These are phyloP conservation scores for Molothrus aeneus DNA, from an alignment of 2,797 vertebrate species.

Conservation along the genomic window DNA sequence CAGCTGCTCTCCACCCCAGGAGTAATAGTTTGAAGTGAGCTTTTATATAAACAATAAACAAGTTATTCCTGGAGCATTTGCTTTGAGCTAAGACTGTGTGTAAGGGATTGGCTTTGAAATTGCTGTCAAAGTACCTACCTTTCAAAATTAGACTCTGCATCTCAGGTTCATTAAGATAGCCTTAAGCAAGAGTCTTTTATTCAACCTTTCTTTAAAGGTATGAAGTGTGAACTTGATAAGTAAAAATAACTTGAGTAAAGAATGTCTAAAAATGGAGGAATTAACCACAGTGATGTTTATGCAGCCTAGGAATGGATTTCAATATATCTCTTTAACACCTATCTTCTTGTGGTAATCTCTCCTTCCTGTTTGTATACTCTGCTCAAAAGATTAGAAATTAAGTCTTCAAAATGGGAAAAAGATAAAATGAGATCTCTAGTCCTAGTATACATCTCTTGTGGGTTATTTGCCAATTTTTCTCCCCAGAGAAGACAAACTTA, in stretches of 20 bases:
- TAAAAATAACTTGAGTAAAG: slow-evolving; percentile 46
- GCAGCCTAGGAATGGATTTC: slow-evolving; percentile 14
- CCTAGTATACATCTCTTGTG: background rate
- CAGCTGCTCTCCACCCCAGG: slow-evolving; percentile 37
- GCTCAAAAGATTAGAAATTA: slow-evolving; percentile 30
- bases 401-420: slow-evolving; percentile 2
- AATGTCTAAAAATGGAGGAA: slow-evolving; percentile 49
- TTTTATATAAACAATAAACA: slow-evolving; percentile 66
- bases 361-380: slow-evolving; percentile 23
- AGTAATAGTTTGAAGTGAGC: slow-evolving; percentile 55
- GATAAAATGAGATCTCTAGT: slow-evolving; percentile 8
- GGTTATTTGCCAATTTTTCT: background rate
- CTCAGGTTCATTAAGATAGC: slow-evolving; percentile 47
- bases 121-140: slow-evolving; percentile 10
- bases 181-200: slow-evolving; percentile 39
- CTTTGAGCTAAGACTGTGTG: slow-evolving; percentile 32
- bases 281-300: slow-evolving; percentile 29
- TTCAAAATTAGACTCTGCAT: slow-evolving; percentile 34
- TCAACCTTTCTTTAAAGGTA: slow-evolving; percentile 38
- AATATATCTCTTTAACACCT: slow-evolving; percentile 5
- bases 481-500: slow-evolving; percentile 13
- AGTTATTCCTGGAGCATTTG: slow-evolving; percentile 41
- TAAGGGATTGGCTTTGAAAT: slow-evolving; percentile 35
- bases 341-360: background rate
- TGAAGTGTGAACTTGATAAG: background rate